These are phyloP conservation scores for Drosophila gunungcola DNA, from an alignment of 1,140 invertebrate species.

Conservation along the genomic window DNA sequence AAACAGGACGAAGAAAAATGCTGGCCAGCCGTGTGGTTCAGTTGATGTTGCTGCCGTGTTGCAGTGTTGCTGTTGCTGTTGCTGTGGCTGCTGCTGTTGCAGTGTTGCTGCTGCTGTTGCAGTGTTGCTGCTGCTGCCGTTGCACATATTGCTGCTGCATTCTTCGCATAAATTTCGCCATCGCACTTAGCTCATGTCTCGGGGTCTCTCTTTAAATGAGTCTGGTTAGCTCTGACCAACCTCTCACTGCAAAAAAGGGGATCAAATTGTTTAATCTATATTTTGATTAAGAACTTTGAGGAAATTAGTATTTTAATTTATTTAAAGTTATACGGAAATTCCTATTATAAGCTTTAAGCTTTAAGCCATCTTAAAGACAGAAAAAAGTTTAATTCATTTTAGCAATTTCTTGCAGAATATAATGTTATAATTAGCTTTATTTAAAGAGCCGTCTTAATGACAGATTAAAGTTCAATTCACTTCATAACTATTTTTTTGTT, in stretches of 20 bases:
- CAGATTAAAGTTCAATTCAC: no score
- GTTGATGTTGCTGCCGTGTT: constrained; percentile 31
- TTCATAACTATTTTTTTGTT: no score
- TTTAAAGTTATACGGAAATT: no score
- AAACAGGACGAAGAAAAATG: constrained; percentile 50
- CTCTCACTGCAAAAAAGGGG: constrained; percentile 1
- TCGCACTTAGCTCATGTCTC: constrained; percentile 79
- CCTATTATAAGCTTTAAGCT: no score
- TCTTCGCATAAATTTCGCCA: constrained; percentile 82
- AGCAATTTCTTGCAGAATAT: no score
- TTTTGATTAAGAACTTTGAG: no score
- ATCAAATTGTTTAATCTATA: no score
- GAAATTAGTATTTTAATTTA: no score
- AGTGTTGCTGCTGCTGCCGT: constrained; percentile 27
- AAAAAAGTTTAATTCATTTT: no score
- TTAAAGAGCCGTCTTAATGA: no score
- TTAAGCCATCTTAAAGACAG: no score
- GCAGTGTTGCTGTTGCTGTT: constrained; percentile 30
- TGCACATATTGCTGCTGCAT: constrained; percentile 79
- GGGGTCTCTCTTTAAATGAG: constrained; percentile 72
- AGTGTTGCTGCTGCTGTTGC: constrained; percentile 40
- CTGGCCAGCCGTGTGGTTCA: constrained; percentile 48
- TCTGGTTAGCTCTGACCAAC: constrained; percentile 44
- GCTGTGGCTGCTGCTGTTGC: constrained; percentile 10
- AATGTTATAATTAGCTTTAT: no score